Evolutionary conservation across 2,797 vertebrate species (phyloP), one percentile per base, ranked within the genome.

Genomic region (Chelidonichthys spinosus): DNA sequence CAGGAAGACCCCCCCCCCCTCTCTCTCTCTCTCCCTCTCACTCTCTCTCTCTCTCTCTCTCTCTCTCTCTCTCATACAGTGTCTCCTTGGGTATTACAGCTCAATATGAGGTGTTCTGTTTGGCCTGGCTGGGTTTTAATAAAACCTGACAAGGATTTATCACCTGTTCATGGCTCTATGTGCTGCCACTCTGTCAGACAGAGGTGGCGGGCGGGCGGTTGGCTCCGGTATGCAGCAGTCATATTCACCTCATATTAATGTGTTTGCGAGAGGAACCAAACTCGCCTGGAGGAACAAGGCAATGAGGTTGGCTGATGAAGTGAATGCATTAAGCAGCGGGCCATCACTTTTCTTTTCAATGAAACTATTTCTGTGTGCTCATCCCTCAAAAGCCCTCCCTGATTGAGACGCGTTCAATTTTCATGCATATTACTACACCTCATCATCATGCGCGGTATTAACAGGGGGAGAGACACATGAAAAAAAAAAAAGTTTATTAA

Each of bases 71-170:
- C 73, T 84, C 82, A 72, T 81, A 82, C 86, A 75, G 64, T 80
- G 86, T 91, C 91, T 93, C 84, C 81, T 87, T 82, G 84, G 89
- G 87, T 92, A 90, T 90, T 90, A 92, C 86, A 87, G 88, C 87
- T 82, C 86, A 90, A 93, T 92, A 92, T 92, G 88, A 93, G 89
- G 73, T 90, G 83, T 89, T 92, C 90, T 92, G 89, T 90, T 91
- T 91, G 90, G 85, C 87, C 92, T 88, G 89, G 88, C 88, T 85
- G 82, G 85, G 87, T 91, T 93, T 94, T 93, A 93, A 94, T 94
- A 93, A 93, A 94, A 93, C 85, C 85, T 92, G 92, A 94, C 92
- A 92, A 88, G 91, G 92, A 94, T 93, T 91, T 94, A 93, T 93
- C 93, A 93, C 91, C 93, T 91, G 90, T 88, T 94, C 89, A 76